Evolutionary conservation across 2,113 vertebrate genomes (phyloP).

Genomic region (Scomber scombrus): DNA sequence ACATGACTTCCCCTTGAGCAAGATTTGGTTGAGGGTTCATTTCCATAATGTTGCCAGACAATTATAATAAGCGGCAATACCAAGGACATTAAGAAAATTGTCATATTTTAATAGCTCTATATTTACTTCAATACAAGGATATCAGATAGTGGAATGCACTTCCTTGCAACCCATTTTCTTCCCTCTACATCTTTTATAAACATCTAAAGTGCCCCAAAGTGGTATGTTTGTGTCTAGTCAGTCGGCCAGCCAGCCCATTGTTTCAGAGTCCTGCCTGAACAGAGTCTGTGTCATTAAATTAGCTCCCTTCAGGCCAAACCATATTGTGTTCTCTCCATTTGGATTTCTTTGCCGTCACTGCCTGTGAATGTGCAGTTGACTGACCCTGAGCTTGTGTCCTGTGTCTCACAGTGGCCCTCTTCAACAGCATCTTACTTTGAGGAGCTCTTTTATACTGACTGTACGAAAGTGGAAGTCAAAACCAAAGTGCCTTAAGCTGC

Average conservation of each 20-base stretch:
- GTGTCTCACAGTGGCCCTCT: slow-evolving; percentile 20
- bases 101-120: slow-evolving; percentile 13
- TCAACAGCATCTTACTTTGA: not conserved
- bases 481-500: not conserved
- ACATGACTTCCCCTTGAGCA: too few relatives aligned
- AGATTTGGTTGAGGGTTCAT: too few relatives aligned
- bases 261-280: not conserved
- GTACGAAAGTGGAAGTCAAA: not conserved
- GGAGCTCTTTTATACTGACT: not conserved
- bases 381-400: slow-evolving; percentile 38
- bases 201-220: slow-evolving; percentile 26
- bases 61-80: too few relatives aligned
- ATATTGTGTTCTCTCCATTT: slow-evolving; percentile 32
- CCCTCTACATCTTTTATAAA: slow-evolving; percentile 39
- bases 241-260: slow-evolving; percentile 36
- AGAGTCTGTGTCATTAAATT: slow-evolving; percentile 44
- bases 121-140: slow-evolving; percentile 6
- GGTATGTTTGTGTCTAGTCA: slow-evolving; percentile 8
- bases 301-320: slow-evolving; percentile 52
- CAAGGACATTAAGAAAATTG: too few relatives aligned
- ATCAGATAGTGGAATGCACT: not conserved
- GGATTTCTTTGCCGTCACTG: slow-evolving; percentile 2
- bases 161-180: not conserved
- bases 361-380: slow-evolving; percentile 8
- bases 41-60: too few relatives aligned